Percentiles rank a stretch among this genome's conserved stretches.
phyloP scores from a whole-genome alignment of 1,140 invertebrate species.

The Neodiprion virginianus region DNA sequence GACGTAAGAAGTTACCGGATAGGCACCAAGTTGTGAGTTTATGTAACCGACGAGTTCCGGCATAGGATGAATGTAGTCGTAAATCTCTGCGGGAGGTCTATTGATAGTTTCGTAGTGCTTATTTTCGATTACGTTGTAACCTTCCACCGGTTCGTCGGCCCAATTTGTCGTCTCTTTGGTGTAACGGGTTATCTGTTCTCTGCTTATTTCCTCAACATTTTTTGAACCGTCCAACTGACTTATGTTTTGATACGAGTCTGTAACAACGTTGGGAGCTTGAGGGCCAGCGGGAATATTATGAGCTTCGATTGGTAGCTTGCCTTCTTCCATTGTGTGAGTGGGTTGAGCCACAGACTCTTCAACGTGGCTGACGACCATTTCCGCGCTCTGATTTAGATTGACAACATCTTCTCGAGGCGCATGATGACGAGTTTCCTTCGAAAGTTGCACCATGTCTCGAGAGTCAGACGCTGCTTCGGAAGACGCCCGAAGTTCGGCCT shows the following conservation, averaged over 20 bases:
- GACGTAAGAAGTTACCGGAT: conserved; percentile 48
- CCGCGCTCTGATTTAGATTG: neutral
- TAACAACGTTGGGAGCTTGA: neutral
- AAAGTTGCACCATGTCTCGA: conserved; percentile 20
- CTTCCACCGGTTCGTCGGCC: conserved; percentile 34
- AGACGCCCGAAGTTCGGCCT: conserved; percentile 34
- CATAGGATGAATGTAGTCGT: conserved; percentile 60
- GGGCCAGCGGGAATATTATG: neutral
- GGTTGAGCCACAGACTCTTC: conserved; percentile 35
- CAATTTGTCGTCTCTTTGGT: conserved; percentile 26
- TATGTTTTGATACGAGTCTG: neutral
- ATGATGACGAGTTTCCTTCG: neutral
- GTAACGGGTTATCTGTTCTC: neutral
- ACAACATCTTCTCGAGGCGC: neutral
- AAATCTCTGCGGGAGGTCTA: conserved; percentile 41
- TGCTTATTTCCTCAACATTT: neutral
- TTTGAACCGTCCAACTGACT: neutral
- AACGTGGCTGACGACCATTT: conserved; percentile 12
- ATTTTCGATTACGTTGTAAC: conserved; percentile 31
- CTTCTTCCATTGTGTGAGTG: conserved; percentile 24
- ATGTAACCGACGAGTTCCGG: conserved; percentile 64
- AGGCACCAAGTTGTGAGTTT: conserved; percentile 53
- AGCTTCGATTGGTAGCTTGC: neutral
- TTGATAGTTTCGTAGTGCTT: conserved; percentile 23
- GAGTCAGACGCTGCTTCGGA: conserved; percentile 27